These are phyloP conservation scores for Champsocephalus gunnari DNA, from an alignment of 2,797 vertebrate genomes.

Conservation along the genomic window DNA sequence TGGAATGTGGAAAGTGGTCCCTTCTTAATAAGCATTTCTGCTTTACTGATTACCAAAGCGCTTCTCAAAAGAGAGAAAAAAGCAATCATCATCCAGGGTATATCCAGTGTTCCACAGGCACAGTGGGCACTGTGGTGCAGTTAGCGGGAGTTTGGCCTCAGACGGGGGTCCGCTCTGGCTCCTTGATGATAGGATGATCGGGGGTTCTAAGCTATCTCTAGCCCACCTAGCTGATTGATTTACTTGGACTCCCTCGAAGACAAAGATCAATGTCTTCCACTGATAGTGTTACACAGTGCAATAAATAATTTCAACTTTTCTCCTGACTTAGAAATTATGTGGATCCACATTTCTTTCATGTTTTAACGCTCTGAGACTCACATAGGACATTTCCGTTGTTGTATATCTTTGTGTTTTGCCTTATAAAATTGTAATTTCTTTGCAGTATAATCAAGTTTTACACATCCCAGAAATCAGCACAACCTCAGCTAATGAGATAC, in stretches of 20 bases:
- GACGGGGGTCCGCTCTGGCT: conserved; percentile 42
- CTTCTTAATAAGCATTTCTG: conserved; percentile 43
- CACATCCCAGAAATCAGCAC: too few relatives aligned
- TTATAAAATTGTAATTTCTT: too few relatives aligned
- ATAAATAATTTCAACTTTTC: conserved; percentile 47
- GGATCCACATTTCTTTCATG: conserved; percentile 1
- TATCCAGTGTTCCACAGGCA: conserved; percentile 31
- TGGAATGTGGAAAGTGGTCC: conserved; percentile 39
- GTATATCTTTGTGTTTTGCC: too few relatives aligned
- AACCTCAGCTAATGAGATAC: too few relatives aligned
- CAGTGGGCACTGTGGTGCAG: conserved; percentile 28
- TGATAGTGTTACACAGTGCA: conserved; percentile 64
- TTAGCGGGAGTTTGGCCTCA: conserved; percentile 48
- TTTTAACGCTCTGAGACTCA: neutral
- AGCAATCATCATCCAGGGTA: conserved; percentile 35
- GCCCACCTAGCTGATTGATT: conserved; percentile 74
- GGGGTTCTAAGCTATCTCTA: conserved; percentile 68
- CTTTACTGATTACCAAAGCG: conserved; percentile 48
- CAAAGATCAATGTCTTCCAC: conserved; percentile 69
- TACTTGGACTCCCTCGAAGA: conserved; percentile 65
- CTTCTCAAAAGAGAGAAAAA: conserved; percentile 37
- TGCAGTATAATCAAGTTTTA: too few relatives aligned
- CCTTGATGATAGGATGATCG: conserved; percentile 76
- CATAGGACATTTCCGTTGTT: too few relatives aligned
- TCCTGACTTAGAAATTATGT: conserved; percentile 33